phyloP scores from a whole-genome alignment of 1,140 invertebrate genomes.

The Drosophila virilis region DNA sequence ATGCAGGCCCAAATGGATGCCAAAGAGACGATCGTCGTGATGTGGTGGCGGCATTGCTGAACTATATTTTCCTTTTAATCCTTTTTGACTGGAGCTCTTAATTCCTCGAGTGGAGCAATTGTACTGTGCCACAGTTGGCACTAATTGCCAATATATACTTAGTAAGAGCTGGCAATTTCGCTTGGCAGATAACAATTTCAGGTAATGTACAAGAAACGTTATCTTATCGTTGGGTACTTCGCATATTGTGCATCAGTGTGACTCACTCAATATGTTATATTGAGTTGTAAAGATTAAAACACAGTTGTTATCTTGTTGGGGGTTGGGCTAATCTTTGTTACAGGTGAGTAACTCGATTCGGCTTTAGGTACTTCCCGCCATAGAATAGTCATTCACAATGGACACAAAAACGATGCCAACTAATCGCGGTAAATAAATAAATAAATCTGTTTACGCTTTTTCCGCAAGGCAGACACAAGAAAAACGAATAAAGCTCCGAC shows the following conservation, averaged over 20 bases:
- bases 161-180: background rate
- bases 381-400: conserved; percentile 20
- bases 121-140: conserved; percentile 38
- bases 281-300: conserved; percentile 23
- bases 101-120: conserved; percentile 24
- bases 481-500: conserved; percentile 17
- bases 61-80: conserved; percentile 21
- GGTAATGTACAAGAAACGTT: conserved; percentile 45
- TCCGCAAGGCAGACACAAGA: conserved; percentile 13
- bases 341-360: conserved; percentile 35
- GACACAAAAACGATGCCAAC: conserved; percentile 17
- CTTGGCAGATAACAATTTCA: conserved; percentile 19
- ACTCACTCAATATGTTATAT: conserved; percentile 24
- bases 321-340: conserved; percentile 15
- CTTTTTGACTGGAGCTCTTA: conserved; percentile 28
- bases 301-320: background rate
- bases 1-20: conserved; percentile 58
- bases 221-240: conserved; percentile 54
- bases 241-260: conserved; percentile 29
- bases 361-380: conserved; percentile 4
- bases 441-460: conserved; percentile 49
- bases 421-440: conserved; percentile 50
- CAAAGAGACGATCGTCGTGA: conserved; percentile 62
- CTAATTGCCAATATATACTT: conserved; percentile 57
- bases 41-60: conserved; percentile 64